Base-by-base conservation (phyloP, 1,140 invertebrate species). In the Euglossa dilemma region DNA sequence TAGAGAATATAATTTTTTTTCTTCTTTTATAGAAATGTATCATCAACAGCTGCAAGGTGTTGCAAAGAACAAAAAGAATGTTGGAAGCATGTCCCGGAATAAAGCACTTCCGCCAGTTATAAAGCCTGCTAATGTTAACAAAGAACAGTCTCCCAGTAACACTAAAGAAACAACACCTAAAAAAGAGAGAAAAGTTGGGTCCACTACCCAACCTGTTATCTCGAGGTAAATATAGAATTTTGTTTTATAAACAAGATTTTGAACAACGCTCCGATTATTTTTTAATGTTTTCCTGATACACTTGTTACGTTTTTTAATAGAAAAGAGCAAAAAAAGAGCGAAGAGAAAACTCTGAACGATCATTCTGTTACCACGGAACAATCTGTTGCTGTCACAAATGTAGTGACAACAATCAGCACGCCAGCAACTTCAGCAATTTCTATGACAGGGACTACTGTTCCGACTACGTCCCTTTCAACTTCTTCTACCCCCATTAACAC, bases 31-130 rank as follows among this genome's bases (percentile, higher is more conserved):
- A 94, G 94, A 94, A 91, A 94, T 94, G 93, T 94, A 92, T 85
- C 97, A 97, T 91, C 95, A 96, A 84, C 96, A 96, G 84, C 93
- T 95, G n/a, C 95, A 96, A 92, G 95, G 95, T 6, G 94, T 96
- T 74, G 95, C 95, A 72, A 95, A 95, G 85, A 95, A 94, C 77
- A 94, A 94, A 66, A 95, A 96, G 84, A 95, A 95, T 82, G 91
- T 88, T 45, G 90, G 93, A 9, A 93, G 89, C 83, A 87, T 93
- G 18, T 93, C 93, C 0, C 90, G 94, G n/a, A 94, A 91, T 59
- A 94, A 94, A 85, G 87, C 91, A 18, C 67, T 90, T 23, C 92
- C 93, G 28, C 85, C 91, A 18, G 83, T 88, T 1, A 78, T 87
- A 4, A 94, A 94, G 72, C 80, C 90, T 23, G 23, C 89, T 0